Evolutionary conservation across 2,113 vertebrate species (phyloP).

Genomic region (Thunnus maccoyii): DNA sequence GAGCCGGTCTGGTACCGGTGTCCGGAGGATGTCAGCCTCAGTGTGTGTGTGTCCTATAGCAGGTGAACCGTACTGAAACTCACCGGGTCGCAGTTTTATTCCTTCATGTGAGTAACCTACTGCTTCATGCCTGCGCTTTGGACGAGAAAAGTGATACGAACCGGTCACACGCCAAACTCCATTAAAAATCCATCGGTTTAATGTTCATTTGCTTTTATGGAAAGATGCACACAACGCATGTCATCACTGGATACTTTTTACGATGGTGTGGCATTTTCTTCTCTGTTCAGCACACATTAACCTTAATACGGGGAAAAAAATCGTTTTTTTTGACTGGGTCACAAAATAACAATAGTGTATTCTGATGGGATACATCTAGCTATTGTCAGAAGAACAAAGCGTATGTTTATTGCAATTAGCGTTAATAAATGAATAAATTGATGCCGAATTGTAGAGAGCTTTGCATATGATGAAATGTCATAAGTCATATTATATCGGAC

Average conservation of each 20-base stretch:
- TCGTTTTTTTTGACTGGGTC: neutral
- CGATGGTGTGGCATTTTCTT: neutral
- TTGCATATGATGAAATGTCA: neutral
- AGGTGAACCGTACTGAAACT: slow-evolving; percentile 55
- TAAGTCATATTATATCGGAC: rapidly evolving
- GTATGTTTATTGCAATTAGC: neutral
- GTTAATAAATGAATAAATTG: neutral
- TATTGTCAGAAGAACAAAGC: neutral
- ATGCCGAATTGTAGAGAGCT: slow-evolving; percentile 9
- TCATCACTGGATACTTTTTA: neutral
- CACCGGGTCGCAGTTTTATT: slow-evolving; percentile 57
- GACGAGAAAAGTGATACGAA: slow-evolving; percentile 23
- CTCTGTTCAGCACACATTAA: slow-evolving; percentile 2
- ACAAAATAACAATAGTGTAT: neutral
- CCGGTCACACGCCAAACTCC: slow-evolving; percentile 49
- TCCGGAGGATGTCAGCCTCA: slow-evolving; percentile 56
- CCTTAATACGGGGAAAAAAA: neutral
- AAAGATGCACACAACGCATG: neutral
- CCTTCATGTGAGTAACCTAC: slow-evolving; percentile 79
- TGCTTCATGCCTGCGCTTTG: slow-evolving; percentile 29
- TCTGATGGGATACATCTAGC: neutral
- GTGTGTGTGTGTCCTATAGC: slow-evolving; percentile 54
- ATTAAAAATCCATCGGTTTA: slow-evolving; percentile 22
- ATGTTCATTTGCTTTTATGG: neutral
- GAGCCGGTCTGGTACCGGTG: slow-evolving; percentile 45